A percentile compares a stretch with the other conserved stretches of the same genome.
Conservation (phyloP, 2,113 vertebrate species). For the Antennarius striatus region DNA sequence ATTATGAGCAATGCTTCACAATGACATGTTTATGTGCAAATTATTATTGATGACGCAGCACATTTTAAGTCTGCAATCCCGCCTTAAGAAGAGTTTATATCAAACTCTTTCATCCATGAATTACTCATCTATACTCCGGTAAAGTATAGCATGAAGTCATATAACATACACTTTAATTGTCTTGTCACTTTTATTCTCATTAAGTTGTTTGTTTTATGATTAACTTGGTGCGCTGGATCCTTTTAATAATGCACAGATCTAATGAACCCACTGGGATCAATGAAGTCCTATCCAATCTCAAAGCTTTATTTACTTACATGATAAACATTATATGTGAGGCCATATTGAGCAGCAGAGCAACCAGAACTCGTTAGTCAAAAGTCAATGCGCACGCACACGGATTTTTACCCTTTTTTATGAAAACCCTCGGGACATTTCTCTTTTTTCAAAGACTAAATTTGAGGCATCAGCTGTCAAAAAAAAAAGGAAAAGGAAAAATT, state of each 20-base stretch:
- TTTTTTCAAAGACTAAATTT: too few relatives aligned
- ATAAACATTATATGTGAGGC: background rate
- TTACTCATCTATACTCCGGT: background rate
- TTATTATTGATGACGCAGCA: too few relatives aligned
- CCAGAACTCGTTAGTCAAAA: background rate
- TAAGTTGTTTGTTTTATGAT: conserved; percentile 3
- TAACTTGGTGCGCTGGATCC: background rate
- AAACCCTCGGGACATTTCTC: too few relatives aligned
- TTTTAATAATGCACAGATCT: background rate
- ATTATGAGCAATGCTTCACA: too few relatives aligned
- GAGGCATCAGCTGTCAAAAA: background rate
- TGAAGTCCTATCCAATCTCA: conserved; percentile 22
- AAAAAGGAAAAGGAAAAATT: too few relatives aligned
- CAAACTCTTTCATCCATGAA: background rate
- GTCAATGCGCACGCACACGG: background rate
- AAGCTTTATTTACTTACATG: conserved; percentile 11
- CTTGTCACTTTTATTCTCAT: conserved; percentile 3
- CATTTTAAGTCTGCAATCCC: too few relatives aligned
- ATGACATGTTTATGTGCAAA: too few relatives aligned
- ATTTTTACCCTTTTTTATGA: too few relatives aligned
- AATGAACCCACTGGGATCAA: conserved; percentile 30
- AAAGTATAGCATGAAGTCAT: background rate
- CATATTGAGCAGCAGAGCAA: background rate
- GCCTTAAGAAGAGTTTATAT: too few relatives aligned
- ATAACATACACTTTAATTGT: conserved; percentile 10